A percentile compares a stretch with the other conserved stretches of the same genome.
Conservation (phyloP, 2,888 invertebrate genomes). For the Tachina grossa region DNA sequence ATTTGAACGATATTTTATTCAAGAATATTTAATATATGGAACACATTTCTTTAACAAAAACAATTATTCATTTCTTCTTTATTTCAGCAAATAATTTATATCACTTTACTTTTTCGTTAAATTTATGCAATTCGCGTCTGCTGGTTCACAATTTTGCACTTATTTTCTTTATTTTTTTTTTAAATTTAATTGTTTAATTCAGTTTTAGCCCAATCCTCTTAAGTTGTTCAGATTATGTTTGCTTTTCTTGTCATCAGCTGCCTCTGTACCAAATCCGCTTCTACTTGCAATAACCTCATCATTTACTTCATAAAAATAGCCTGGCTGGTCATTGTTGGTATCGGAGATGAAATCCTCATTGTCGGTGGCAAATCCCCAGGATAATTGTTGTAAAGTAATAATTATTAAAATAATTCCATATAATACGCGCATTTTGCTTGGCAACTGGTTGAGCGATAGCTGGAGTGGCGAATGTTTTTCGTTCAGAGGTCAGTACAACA, state of each 20-base stretch:
- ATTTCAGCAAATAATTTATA: slow-evolving; percentile 7
- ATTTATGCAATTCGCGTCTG: background rate
- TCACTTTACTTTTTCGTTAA: slow-evolving; percentile 7
- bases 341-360: slow-evolving; percentile 19
- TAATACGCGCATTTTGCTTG: slow-evolving; percentile 57
- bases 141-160: background rate
- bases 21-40: slow-evolving; percentile 46
- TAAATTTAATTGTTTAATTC: slow-evolving; percentile 44
- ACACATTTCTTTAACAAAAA: slow-evolving; percentile 9
- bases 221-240: slow-evolving; percentile 53
- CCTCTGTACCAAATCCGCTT: background rate
- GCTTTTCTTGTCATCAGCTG: slow-evolving; percentile 27
- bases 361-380: slow-evolving; percentile 53
- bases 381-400: slow-evolving; percentile 63
- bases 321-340: background rate
- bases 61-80: background rate
- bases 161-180: slow-evolving; percentile 22
- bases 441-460: background rate
- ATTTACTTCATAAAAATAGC: background rate
- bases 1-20: slow-evolving; percentile 56
- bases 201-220: slow-evolving; percentile 66
- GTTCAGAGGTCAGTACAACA: background rate
- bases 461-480: slow-evolving; percentile 12
- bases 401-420: slow-evolving; percentile 65
- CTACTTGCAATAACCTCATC: background rate